Conservation (phyloP, 2,888 invertebrate genomes). For the Neoitamus cyanurus region DNA sequence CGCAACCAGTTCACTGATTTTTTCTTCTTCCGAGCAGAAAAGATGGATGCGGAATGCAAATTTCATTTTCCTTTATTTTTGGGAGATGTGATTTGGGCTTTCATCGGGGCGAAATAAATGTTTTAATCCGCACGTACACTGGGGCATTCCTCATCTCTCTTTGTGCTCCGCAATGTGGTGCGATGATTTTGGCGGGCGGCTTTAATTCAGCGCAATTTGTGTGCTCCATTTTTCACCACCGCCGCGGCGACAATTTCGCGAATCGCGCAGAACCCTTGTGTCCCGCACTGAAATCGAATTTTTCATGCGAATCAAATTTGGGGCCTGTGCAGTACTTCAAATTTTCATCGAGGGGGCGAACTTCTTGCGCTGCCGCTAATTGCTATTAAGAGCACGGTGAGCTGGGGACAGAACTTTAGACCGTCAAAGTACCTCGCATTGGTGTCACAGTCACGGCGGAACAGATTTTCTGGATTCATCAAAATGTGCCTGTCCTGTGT, state of each 20-base stretch:
- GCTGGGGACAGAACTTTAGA: background rate
- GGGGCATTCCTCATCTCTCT: background rate
- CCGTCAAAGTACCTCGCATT: background rate
- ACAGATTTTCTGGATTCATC: background rate
- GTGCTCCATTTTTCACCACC: background rate
- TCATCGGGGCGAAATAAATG: conserved; percentile 26
- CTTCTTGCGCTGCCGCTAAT: background rate
- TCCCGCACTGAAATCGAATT: background rate
- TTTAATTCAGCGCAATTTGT: background rate
- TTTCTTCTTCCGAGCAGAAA: background rate
- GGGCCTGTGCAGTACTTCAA: background rate
- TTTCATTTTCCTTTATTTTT: conserved; percentile 23
- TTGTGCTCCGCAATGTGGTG: background rate
- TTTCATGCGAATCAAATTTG: background rate
- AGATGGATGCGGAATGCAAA: conserved; percentile 43
- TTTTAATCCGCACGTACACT: conserved; percentile 23
- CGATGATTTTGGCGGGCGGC: background rate
- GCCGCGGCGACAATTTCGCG: background rate
- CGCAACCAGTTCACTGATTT: conserved; percentile 18
- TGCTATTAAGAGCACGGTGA: background rate
- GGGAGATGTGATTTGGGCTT: conserved; percentile 25
- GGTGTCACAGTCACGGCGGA: background rate
- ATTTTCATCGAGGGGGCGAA: background rate
- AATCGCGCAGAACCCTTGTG: background rate
- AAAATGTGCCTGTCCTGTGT: background rate